A percentile compares a stretch with the other conserved stretches of the same genome.
Conservation (phyloP, 2,797 vertebrate species). For the Euthynnus affinis region DNA sequence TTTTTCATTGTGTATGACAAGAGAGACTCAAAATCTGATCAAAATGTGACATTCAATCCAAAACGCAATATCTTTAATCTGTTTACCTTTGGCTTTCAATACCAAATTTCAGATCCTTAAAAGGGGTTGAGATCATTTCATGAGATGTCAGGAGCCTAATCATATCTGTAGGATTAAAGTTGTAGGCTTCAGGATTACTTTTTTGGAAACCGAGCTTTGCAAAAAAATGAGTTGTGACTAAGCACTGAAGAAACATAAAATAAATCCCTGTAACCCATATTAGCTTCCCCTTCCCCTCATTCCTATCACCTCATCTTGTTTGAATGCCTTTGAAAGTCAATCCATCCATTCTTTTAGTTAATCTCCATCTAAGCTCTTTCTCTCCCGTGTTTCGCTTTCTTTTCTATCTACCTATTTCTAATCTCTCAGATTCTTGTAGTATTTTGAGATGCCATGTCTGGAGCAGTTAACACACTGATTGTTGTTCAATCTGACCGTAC, state of each 20-base stretch:
- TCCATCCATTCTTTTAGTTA: constrained; percentile 42
- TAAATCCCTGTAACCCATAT: constrained; percentile 39
- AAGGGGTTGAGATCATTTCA: constrained; percentile 42
- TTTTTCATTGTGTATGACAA: constrained; percentile 27
- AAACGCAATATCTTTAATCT: constrained; percentile 58
- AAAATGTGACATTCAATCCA: constrained; percentile 47
- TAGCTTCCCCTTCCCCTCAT: constrained; percentile 38
- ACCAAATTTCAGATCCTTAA: constrained; percentile 42
- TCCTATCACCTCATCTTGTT: constrained; percentile 47
- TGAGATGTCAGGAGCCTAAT: constrained; percentile 56
- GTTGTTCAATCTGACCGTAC: constrained; percentile 4
- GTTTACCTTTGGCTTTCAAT: constrained; percentile 65
- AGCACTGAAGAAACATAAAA: constrained; percentile 55
- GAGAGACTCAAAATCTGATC: constrained; percentile 40
- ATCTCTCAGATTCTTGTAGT: background rate
- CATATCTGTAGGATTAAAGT: constrained; percentile 62
- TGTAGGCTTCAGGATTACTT: constrained; percentile 58
- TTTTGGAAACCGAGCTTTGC: constrained; percentile 51
- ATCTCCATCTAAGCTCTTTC: constrained; percentile 47
- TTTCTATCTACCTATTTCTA: constrained; percentile 4
- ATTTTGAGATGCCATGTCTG: background rate
- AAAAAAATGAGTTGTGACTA: constrained; percentile 24
- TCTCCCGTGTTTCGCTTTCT: constrained; percentile 13
- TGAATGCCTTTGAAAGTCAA: constrained; percentile 58
- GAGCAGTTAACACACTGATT: constrained; percentile 13